phyloP scores from a whole-genome alignment of 1,140 invertebrate genomes.

The Drosophila sechellia region DNA sequence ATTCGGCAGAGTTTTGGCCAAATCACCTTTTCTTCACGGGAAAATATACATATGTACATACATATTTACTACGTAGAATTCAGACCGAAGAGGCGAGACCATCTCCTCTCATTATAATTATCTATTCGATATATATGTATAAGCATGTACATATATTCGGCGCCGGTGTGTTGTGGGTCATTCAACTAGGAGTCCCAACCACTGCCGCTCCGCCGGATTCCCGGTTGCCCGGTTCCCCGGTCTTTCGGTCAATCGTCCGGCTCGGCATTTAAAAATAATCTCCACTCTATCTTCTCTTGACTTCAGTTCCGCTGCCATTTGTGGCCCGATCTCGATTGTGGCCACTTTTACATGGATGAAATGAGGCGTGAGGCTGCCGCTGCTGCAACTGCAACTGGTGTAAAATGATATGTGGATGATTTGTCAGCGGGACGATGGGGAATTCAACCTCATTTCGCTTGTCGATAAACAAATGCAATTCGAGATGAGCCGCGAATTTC shows the following conservation, averaged over 20 bases:
- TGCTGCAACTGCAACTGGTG: slow-evolving; percentile 52
- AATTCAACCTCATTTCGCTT: slow-evolving; percentile 15
- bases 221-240: background rate
- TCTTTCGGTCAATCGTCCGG: slow-evolving; percentile 42
- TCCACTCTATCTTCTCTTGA: slow-evolving; percentile 21
- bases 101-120: slow-evolving; percentile 37
- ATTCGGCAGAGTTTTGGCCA: too few relatives aligned
- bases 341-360: slow-evolving; percentile 23
- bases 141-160: background rate
- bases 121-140: slow-evolving; percentile 17
- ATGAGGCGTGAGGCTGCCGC: slow-evolving; percentile 14
- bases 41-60: background rate
- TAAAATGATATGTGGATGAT: slow-evolving; percentile 61
- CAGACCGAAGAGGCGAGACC: slow-evolving; percentile 14
- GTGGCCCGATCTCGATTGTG: slow-evolving; percentile 1
- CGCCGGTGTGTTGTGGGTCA: slow-evolving; percentile 50
- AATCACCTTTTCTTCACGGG: too few relatives aligned
- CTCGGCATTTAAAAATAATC: slow-evolving; percentile 64
- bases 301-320: slow-evolving; percentile 21
- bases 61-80: slow-evolving; percentile 1
- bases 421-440: slow-evolving; percentile 5
- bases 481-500: slow-evolving; percentile 56
- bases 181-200: slow-evolving; percentile 49
- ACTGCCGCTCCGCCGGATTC: background rate
- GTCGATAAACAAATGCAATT: slow-evolving; percentile 53